phyloP scores from a whole-genome alignment of 2,888 invertebrate species.

The Callosobruchus maculatus region DNA sequence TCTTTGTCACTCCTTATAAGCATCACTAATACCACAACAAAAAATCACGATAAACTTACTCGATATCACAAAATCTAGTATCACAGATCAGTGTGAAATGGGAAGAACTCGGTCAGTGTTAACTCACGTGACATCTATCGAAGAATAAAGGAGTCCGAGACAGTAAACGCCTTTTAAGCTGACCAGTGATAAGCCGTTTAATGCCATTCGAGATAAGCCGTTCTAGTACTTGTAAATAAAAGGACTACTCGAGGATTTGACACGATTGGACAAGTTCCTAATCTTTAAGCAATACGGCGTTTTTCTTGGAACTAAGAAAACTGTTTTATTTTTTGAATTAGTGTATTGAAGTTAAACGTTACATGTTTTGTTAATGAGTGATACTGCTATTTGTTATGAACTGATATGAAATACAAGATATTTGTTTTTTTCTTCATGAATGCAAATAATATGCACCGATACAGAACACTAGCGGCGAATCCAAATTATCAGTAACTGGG shows the following conservation, averaged over 20 bases:
- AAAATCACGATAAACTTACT: neutral
- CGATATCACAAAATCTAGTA: neutral
- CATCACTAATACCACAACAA: neutral
- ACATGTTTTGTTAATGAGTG: too few species aligned
- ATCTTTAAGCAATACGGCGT: neutral
- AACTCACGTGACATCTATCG: neutral
- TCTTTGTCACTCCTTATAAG: neutral
- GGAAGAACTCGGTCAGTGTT: neutral
- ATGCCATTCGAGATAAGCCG: neutral
- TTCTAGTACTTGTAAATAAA: neutral
- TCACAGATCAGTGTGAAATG: neutral
- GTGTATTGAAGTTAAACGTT: too few species aligned
- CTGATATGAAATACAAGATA: neutral
- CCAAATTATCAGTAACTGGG: neutral
- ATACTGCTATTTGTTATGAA: neutral
- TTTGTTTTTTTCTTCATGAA: neutral
- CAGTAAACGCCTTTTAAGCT: neutral
- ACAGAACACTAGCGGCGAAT: neutral
- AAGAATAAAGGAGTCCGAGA: neutral
- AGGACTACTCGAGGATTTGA: neutral
- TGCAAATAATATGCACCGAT: neutral
- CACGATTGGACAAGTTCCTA: neutral
- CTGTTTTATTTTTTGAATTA: too few species aligned
- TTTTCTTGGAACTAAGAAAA: too few species aligned
- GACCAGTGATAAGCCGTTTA: neutral